phyloP scores from a whole-genome alignment of 2,888 invertebrate genomes.

The Apamea monoglypha region DNA sequence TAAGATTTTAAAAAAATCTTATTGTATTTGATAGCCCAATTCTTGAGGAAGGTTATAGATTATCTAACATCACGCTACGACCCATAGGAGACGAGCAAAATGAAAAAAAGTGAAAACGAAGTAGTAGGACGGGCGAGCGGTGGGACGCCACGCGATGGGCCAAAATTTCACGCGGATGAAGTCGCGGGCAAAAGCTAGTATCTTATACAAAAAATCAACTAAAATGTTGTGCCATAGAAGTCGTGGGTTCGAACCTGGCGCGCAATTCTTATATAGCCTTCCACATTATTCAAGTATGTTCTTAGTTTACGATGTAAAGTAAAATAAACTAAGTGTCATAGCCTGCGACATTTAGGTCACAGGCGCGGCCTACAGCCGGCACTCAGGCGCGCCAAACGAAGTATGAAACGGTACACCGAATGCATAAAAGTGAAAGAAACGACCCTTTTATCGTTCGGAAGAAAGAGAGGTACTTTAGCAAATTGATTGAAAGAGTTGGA shows the following conservation, averaged over 20 bases:
- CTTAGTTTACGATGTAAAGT: background rate
- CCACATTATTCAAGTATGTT: background rate
- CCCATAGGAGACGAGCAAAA: too few relatives aligned
- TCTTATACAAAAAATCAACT: background rate
- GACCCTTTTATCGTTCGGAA: background rate
- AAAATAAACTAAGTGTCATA: background rate
- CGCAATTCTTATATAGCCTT: background rate
- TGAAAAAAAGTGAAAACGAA: too few relatives aligned
- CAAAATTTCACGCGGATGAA: too few relatives aligned
- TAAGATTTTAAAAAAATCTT: too few relatives aligned
- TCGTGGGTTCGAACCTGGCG: background rate
- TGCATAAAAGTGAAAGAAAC: constrained; percentile 11
- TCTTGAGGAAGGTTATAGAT: too few relatives aligned
- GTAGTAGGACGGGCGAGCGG: too few relatives aligned
- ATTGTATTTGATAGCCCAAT: too few relatives aligned
- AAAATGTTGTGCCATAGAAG: background rate
- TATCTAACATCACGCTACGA: too few relatives aligned
- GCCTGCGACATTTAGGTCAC: constrained; percentile 20
- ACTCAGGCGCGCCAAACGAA: constrained; percentile 15
- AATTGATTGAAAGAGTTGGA: constrained; percentile 9
- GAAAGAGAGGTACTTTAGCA: background rate
- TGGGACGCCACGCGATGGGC: too few relatives aligned
- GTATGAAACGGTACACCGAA: constrained; percentile 21
- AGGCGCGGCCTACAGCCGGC: constrained; percentile 6
- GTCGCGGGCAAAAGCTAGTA: too few relatives aligned